Evolutionary conservation across 2,797 vertebrate species (phyloP).

Genomic region (Cossypha caffra): DNA sequence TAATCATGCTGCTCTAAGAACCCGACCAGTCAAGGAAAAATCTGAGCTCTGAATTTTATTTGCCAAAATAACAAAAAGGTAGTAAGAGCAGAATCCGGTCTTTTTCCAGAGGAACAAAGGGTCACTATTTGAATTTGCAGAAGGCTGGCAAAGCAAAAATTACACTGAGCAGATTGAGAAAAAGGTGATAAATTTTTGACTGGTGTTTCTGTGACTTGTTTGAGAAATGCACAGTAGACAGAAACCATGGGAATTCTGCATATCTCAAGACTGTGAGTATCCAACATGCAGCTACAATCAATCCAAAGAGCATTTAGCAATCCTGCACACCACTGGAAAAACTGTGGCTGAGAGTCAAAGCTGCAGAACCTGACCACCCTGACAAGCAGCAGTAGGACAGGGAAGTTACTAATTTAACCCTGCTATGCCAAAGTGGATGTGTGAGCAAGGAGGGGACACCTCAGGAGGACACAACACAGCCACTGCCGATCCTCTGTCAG

Average conservation of each 20-base stretch:
- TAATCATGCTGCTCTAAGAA: not conserved
- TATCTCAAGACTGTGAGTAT: not conserved
- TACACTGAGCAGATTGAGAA: not conserved
- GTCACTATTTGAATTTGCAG: not conserved
- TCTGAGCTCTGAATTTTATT: not conserved
- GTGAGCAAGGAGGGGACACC: not conserved
- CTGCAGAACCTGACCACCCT: not conserved
- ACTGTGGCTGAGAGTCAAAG: not conserved
- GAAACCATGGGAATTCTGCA: not conserved
- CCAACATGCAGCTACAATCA: not conserved
- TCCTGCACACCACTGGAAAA: not conserved
- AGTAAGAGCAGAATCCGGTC: not conserved
- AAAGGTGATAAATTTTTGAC: not conserved
- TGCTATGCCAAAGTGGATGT: rapidly evolving
- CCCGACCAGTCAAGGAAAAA: not conserved
- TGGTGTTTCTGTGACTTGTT: not conserved
- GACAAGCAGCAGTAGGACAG: not conserved
- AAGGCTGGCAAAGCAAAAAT: not conserved
- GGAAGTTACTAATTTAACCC: not conserved
- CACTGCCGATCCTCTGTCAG: not conserved
- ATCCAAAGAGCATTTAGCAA: not conserved
- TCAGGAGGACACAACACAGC: not conserved
- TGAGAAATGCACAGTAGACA: not conserved
- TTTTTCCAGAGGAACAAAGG: not conserved
- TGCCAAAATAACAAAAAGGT: not conserved